Evolutionary conservation across 2,113 vertebrate species (phyloP).

Genomic region (Heliornis fulica): DNA sequence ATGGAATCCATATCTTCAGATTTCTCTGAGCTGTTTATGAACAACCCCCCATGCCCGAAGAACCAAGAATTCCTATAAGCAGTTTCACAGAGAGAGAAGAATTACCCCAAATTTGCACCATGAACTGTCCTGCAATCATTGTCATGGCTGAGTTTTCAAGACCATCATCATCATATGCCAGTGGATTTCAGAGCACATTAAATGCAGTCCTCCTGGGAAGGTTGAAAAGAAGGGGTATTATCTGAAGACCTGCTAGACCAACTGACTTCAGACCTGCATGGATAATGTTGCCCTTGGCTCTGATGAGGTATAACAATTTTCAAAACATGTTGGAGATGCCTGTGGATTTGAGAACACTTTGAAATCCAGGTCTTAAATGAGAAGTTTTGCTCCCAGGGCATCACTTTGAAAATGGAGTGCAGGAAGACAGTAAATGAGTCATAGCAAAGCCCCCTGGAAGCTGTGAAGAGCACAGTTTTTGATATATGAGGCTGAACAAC

Average conservation of each 20-base stretch:
- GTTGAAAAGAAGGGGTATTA: neutral
- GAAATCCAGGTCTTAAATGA: conserved; percentile 48
- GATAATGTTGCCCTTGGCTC: conserved; percentile 22
- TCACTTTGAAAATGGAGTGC: conserved; percentile 47
- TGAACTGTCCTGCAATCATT: neutral
- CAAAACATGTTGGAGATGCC: conserved; percentile 35
- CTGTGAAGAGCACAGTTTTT: neutral
- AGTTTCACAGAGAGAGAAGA: neutral
- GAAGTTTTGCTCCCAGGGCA: conserved; percentile 54
- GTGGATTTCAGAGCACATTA: neutral
- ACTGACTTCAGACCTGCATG: conserved; percentile 4
- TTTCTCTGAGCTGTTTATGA: neutral
- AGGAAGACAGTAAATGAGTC: conserved; percentile 46
- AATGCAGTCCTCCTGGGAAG: neutral
- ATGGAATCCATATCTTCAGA: neutral
- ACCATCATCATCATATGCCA: neutral
- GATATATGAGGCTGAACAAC: neutral
- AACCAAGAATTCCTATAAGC: neutral
- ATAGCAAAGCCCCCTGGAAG: conserved; percentile 19
- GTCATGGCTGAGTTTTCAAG: neutral
- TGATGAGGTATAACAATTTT: conserved; percentile 23
- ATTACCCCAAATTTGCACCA: neutral
- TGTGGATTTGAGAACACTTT: conserved; percentile 58
- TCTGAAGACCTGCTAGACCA: neutral
- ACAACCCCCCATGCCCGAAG: too few relatives aligned